phyloP scores from a whole-genome alignment of 2,113 vertebrate genomes.

The zebrafish (Danio rerio) region GRCz12tu NC_133184.1:35116501-35117000 shows the following conservation, averaged over 20 bases:
- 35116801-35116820: slow-evolving; percentile 57
- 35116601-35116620: slow-evolving; percentile 39
- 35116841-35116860: slow-evolving; percentile 28
- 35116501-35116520: neutral
- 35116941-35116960: neutral
- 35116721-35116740: neutral
- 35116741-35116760: neutral
- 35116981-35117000: neutral
- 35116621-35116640: slow-evolving; percentile 37
- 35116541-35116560: slow-evolving; percentile 51
- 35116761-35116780: slow-evolving; percentile 50
- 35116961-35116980: neutral
- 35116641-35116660: slow-evolving; percentile 55
- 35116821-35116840: slow-evolving; percentile 51
- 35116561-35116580: slow-evolving; percentile 52
- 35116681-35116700: slow-evolving; percentile 59
- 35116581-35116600: slow-evolving; percentile 42
- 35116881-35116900: slow-evolving; percentile 10
- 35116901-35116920: slow-evolving; percentile 16
- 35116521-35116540: slow-evolving; percentile 50
- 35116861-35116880: slow-evolving; percentile 13
- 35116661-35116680: slow-evolving; percentile 47
- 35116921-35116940: neutral
- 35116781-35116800: slow-evolving; percentile 53
- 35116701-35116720: slow-evolving; percentile 44